Evolutionary conservation across 2,888 invertebrate species (phyloP), one percentile per base, ranked within the genome.

Genomic region (Kuschelorhynchus macadamiae): DNA sequence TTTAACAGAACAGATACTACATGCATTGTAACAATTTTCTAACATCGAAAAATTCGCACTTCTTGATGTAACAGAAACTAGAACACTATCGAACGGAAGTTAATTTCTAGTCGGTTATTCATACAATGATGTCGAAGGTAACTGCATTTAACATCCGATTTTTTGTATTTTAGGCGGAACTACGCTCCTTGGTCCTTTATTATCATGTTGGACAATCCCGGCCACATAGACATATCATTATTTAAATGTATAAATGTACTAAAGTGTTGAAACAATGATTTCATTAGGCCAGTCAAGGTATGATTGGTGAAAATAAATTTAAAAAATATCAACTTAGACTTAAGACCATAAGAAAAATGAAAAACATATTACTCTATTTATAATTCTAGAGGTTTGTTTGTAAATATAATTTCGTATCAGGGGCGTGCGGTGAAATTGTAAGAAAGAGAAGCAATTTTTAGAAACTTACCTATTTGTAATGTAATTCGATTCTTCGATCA

Each of bases 151-250:
- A 46, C 62, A 56, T 67, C 61, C 61, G 49, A 67, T 49, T 55
- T 49, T 66, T 61, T 42, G 64, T 44, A 39, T 56, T 64, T 41
- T 17, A 36, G 20, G 64, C 72, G 73, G 73, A 75, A 75, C 65
- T 67, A 73, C 70, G 74, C 69, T 47, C 32, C 47, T 62, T 71
- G 74, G 42, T 44, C 71, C 67, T 63, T 67, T 44, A 62, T 36
- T 67, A 73, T 76, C 71, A 67, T 72, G 68, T 63, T 68, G 59
- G 68, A 59, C 59, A 64, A 61, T n/a, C n/a, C n/a, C 12, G 47
- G 12, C 25, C 3, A 25, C 25, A n/a, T n/a, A n/a, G n/a, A n/a
- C n/a, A n/a, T n/a, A n/a, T n/a, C n/a, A n/a, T n/a, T n/a, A n/a
- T n/a, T n/a, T n/a, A n/a, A n/a, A 30, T 57, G 57, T 64, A 44